A percentile compares a stretch with the other conserved stretches of the same genome.
phyloP scores from a whole-genome alignment of 2,113 vertebrate species.

The Cepphus grylle region DNA sequence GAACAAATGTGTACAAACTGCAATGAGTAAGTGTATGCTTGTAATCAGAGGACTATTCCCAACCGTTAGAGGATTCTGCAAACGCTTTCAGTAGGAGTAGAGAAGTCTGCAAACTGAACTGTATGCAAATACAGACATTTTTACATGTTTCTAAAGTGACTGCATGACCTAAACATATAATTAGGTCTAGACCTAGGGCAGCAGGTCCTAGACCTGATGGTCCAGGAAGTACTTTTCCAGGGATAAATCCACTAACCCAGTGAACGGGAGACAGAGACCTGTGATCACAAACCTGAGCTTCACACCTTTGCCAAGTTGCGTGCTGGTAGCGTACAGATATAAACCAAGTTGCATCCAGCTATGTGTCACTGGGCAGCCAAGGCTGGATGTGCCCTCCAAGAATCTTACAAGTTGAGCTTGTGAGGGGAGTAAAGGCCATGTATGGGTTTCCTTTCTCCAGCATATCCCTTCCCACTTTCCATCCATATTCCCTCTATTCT shows the following conservation, averaged over 20 bases:
- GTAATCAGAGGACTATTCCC: not conserved
- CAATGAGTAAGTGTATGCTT: not conserved
- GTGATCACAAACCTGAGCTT: not conserved
- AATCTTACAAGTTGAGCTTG: not conserved
- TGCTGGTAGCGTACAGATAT: not conserved
- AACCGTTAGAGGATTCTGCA: not conserved
- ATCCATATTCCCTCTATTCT: not conserved
- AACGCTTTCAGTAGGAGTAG: not conserved
- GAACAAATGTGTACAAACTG: not conserved
- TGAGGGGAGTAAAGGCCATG: not conserved
- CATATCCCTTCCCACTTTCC: not conserved
- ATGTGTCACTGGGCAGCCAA: not conserved
- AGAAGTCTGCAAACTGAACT: not conserved
- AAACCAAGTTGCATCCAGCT: not conserved
- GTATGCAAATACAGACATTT: not conserved
- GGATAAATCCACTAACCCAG: not conserved
- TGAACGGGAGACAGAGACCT: not conserved
- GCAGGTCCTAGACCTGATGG: not conserved
- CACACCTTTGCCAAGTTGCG: not conserved
- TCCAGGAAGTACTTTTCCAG: not conserved
- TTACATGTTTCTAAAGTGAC: not conserved
- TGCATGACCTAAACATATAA: not conserved
- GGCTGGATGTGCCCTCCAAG: not conserved
- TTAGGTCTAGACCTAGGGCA: not conserved
- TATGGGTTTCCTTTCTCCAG: not conserved